phyloP scores from a whole-genome alignment of 2,113 vertebrate genomes.

The Piprites chloris region DNA sequence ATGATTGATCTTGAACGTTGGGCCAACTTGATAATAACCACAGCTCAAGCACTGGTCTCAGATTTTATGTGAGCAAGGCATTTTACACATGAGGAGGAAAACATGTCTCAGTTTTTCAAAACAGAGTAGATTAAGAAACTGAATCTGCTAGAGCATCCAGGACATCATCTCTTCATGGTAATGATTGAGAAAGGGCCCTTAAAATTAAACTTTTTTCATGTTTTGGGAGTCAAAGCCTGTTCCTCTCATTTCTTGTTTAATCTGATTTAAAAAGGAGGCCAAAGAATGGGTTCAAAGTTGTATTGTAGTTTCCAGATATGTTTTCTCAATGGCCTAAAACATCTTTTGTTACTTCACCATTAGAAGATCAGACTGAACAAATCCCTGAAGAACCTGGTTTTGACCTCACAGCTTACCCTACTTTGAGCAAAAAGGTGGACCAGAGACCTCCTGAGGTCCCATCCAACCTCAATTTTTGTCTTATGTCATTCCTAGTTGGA shows the following conservation, averaged over 20 bases:
- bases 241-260: neutral
- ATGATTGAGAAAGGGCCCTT: neutral
- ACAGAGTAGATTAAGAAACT: neutral
- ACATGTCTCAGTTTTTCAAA: neutral
- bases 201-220: neutral
- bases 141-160: neutral
- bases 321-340: neutral
- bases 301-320: neutral
- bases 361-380: neutral
- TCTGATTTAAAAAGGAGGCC: neutral
- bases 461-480: neutral
- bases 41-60: neutral
- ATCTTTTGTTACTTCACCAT: neutral
- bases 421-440: neutral
- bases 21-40: neutral
- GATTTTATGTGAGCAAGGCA: neutral
- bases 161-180: neutral
- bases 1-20: neutral
- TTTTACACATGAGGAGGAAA: fast-evolving
- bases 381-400: neutral
- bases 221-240: neutral
- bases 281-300: neutral
- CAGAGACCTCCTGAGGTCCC: neutral
- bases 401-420: neutral
- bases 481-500: neutral